Evolutionary conservation across 2,113 vertebrate genomes (phyloP).

Genomic region (Cnemophilus loriae): DNA sequence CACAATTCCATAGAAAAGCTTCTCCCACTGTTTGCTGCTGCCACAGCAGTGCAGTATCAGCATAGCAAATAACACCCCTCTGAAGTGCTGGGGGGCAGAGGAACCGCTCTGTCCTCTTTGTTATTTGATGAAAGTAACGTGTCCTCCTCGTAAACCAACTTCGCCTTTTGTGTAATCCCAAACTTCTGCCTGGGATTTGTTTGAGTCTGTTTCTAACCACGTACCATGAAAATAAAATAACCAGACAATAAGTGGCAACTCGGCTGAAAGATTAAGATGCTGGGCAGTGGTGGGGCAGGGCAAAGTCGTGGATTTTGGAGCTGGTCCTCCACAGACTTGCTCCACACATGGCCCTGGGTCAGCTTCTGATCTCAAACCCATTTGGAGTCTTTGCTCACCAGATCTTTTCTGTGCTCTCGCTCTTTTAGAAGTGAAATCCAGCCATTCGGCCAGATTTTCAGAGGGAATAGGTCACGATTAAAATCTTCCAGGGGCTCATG

Average conservation of each 20-base stretch:
- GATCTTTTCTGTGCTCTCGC: neutral
- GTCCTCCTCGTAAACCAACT: neutral
- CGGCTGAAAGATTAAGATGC: neutral
- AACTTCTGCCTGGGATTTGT: neutral
- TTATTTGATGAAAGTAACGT: neutral
- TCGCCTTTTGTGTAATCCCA: neutral
- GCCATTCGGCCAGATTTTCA: neutral
- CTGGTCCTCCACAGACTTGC: neutral
- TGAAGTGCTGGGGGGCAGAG: neutral
- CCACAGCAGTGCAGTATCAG: neutral
- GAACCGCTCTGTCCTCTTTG: neutral
- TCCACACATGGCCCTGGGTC: neutral
- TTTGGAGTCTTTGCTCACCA: neutral
- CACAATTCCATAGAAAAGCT: neutral
- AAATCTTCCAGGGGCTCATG: neutral
- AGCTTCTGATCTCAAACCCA: neutral
- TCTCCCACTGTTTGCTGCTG: neutral
- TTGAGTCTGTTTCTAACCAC: neutral
- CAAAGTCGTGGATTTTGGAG: neutral
- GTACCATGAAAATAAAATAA: neutral
- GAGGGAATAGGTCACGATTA: neutral
- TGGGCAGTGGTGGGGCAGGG: neutral
- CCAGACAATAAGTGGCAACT: neutral
- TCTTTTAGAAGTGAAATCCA: neutral
- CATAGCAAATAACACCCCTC: neutral